Evolutionary conservation across 2,888 invertebrate species (phyloP).

Genomic region (Netelia virgata): DNA sequence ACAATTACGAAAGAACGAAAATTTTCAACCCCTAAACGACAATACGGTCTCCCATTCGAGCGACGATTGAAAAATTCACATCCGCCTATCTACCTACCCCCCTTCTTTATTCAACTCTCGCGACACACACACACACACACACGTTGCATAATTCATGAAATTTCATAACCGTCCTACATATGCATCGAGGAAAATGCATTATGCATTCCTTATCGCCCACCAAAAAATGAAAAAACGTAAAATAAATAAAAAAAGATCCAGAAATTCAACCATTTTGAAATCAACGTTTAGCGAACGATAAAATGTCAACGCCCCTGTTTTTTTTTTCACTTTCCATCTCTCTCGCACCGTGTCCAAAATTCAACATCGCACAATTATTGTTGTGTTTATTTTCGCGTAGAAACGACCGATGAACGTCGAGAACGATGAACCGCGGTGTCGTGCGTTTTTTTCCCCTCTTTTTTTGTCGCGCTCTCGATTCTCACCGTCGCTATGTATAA

Average conservation of each 20-base stretch:
- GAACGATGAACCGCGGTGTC: no score
- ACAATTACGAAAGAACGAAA: background rate
- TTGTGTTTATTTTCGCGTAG: background rate
- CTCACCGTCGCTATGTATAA: slow-evolving; percentile 39
- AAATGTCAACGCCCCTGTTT: background rate
- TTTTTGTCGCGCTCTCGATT: slow-evolving; percentile 32
- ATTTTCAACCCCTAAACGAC: slow-evolving; percentile 2
- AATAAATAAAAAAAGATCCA: slow-evolving; percentile 11
- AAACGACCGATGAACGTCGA: background rate
- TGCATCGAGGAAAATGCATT: slow-evolving; percentile 48
- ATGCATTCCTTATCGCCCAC: slow-evolving; percentile 29
- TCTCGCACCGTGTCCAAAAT: background rate
- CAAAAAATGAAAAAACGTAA: background rate
- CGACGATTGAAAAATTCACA: slow-evolving; percentile 1
- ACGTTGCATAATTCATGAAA: slow-evolving; percentile 42
- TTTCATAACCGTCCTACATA: slow-evolving; percentile 28
- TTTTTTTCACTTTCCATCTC: slow-evolving; percentile 3
- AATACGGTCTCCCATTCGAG: no score
- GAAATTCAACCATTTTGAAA: slow-evolving; percentile 16
- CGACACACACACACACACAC: background rate
- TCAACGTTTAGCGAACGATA: background rate
- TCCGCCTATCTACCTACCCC: background rate
- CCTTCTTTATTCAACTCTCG: no score
- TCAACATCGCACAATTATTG: no score
- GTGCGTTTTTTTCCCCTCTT: background rate